Base-by-base conservation (phyloP, 2,797 vertebrate genomes). In the Scyliorhinus canicula region DNA sequence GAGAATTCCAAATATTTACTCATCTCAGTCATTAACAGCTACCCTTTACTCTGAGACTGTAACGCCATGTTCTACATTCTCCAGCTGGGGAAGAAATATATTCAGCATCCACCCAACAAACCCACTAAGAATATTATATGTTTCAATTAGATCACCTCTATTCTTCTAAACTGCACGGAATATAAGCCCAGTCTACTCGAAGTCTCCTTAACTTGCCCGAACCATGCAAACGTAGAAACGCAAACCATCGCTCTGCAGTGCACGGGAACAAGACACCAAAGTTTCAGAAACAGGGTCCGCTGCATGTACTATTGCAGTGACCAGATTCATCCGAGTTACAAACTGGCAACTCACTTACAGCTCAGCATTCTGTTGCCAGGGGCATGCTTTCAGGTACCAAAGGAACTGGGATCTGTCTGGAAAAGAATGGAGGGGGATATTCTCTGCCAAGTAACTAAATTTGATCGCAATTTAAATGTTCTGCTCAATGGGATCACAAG, bases 401-500 rank as follows among this genome's bases (percentile, higher is more conserved):
- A 63, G 50, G n/a, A 63, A 57, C n/a, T 91, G 55, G 88, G 88
- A 24, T 65, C 35, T 63, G 28, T 40, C 88, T 60, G 16, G 16
- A 21, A 91, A 26, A 91, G 88, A 60, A 91, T 63, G 55, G n/a
- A 40, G 19, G 57, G 4, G 6, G 91, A 50, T 57, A 67, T 26
- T 69, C 44, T 93, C 91, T 67, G 60, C 91, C 63, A 69, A 47
- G 65, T 26, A 93, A 93, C 60, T 67, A 93, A 44, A 47, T 67
- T 93, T 93, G 63, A 93, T 65, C 35, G n/a, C 91, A 93, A 93
- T 67, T 65, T 69, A 67, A 67, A 69, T 26, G 65, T 93, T 50
- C 52, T 67, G 91, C 40, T 93, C 63, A 67, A 93, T 26, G n/a
- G 91, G n/a, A 90, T 93, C 91, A n/a, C 55, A n/a, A 88, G 85